phyloP scores from a whole-genome alignment of 2,888 invertebrate genomes.

The Steromphala cineraria region DNA sequence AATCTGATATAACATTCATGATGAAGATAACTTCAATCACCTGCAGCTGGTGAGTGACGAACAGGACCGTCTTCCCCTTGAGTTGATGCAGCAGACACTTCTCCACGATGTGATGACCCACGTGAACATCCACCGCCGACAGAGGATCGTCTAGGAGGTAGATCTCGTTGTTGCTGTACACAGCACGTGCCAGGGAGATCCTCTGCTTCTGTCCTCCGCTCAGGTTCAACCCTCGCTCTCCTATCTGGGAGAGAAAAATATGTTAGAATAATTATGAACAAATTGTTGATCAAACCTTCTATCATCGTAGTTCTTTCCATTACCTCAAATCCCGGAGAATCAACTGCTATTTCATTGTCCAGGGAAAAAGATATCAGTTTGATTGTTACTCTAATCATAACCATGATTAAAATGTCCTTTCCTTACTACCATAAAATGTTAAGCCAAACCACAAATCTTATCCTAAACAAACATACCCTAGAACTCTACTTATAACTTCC shows the following conservation, averaged over 20 bases:
- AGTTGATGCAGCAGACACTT: slow-evolving; percentile 57
- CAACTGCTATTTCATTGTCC: no score
- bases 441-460: no score
- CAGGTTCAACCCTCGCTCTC: slow-evolving; percentile 66
- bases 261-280: neutral
- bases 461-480: no score
- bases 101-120: slow-evolving; percentile 64
- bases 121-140: slow-evolving; percentile 69
- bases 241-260: slow-evolving; percentile 51
- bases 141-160: slow-evolving; percentile 68
- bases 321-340: no score
- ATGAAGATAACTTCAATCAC: slow-evolving; percentile 31
- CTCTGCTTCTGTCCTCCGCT: slow-evolving; percentile 71
- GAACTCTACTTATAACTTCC: no score
- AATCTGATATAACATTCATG: no score
- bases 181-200: slow-evolving; percentile 64
- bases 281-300: no score
- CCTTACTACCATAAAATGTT: no score
- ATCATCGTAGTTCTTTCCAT: no score
- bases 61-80: slow-evolving; percentile 62
- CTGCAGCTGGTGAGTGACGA: slow-evolving; percentile 70
- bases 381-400: no score
- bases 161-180: slow-evolving; percentile 66
- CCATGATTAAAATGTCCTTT: no score
- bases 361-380: no score